Evolutionary conservation across 2,797 vertebrate species (phyloP), one percentile per base, ranked within the genome.

Genomic region (Lutjanus campechanus): DNA sequence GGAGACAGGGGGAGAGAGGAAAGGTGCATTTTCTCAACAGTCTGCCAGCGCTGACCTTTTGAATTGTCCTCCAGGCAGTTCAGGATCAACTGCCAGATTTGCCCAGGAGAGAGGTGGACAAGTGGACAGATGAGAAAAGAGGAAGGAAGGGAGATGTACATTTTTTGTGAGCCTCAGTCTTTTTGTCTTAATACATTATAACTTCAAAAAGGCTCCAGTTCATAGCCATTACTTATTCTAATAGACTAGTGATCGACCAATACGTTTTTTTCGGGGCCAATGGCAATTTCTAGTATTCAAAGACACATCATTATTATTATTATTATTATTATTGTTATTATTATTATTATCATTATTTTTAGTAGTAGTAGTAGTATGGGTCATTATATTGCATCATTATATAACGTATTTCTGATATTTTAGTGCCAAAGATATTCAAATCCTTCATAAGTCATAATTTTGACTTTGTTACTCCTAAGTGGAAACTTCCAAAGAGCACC

Each of bases 41-140:
- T 89, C 84, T 69, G 78, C 85, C 82, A 13, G 19, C 49, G 29
- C 55, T 95, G 95, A 95, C 94, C 94, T 95, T 95, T 95, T 60
- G 47, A 91, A 91, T 88, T 78, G 85, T 94, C 92, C 92, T 95
- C 83, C 58, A 81, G 92, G 88, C 89, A 76, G 81, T 83, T 83
- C 76, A 79, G 86, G 87, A 92, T 93, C 86, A 91, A 92, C 91
- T 89, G 85, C 83, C 85, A 89, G 83, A 92, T 92, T 85, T 88
- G 70, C 82, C 85, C 81, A 49, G 55, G 81, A 85, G 88, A 75
- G 66, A 85, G 22, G 71, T 25, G 11, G 70, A 63, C 60, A 79
- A 82, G 81, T 81, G 81, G 85, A 82, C 82, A 77, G 60, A 71
- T 46, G 59, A 58, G 68, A 43, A 55, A 70, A 66, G 62, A 77